These are phyloP conservation scores for Vespertilio murinus DNA, from an alignment of 2,797 vertebrate species.

Conservation along the genomic window DNA sequence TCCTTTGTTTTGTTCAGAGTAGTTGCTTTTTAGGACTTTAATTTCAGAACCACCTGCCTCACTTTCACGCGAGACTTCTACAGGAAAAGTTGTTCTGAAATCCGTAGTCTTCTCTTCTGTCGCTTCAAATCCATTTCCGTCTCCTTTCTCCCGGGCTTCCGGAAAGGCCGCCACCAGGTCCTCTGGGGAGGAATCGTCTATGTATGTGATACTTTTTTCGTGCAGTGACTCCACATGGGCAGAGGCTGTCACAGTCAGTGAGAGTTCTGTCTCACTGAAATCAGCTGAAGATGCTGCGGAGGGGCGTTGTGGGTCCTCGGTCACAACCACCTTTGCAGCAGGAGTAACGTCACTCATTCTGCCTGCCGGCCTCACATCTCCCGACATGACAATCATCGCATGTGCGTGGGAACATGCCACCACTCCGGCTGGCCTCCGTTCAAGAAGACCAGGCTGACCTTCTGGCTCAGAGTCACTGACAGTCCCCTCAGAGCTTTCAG, in stretches of 20 bases:
- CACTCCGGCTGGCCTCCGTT: neutral
- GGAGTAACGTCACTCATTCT: neutral
- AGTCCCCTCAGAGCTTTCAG: neutral
- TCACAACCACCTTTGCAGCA: neutral
- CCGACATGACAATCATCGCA: fast-evolving
- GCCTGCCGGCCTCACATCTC: neutral
- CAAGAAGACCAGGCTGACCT: neutral
- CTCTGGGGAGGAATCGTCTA: slow-evolving; percentile 83
- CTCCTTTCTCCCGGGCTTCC: slow-evolving; percentile 48
- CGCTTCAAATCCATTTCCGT: neutral
- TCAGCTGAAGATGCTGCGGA: neutral
- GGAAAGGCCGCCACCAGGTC: slow-evolving; percentile 34
- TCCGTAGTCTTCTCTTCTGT: neutral
- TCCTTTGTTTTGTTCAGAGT: slow-evolving; percentile 17
- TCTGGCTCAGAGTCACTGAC: neutral
- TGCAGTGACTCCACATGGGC: neutral
- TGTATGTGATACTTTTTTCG: slow-evolving; percentile 81
- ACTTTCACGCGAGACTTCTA: neutral
- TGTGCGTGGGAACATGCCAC: neutral
- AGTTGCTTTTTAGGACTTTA: neutral
- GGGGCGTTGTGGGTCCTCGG: neutral
- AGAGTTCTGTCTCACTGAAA: neutral
- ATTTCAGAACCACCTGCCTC: slow-evolving; percentile 23
- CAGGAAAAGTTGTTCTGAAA: neutral
- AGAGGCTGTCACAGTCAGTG: neutral